Evolutionary conservation across 2,113 vertebrate species (phyloP).

Genomic region (Petaurus breviceps): DNA sequence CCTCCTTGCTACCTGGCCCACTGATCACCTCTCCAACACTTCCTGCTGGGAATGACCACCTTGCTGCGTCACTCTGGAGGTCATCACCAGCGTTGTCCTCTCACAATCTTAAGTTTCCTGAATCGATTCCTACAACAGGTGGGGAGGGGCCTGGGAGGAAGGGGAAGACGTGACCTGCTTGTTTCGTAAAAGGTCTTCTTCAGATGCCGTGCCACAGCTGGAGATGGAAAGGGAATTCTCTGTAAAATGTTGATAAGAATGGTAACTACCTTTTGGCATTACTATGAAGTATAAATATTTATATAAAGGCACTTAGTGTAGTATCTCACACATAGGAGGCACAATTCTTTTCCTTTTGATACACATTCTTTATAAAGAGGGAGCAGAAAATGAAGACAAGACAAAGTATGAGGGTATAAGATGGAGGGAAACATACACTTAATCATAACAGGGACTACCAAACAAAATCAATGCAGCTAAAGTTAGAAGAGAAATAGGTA

Average conservation of each 20-base stretch:
- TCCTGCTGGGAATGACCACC: neutral
- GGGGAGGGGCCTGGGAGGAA: too few species aligned
- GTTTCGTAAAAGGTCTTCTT: slow-evolving; percentile 23
- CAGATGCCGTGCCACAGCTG: neutral
- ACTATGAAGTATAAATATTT: neutral
- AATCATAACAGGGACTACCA: neutral
- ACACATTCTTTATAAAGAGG: too few species aligned
- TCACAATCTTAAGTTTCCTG: slow-evolving; percentile 6
- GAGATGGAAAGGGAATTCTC: neutral
- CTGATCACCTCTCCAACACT: neutral
- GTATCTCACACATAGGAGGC: too few species aligned
- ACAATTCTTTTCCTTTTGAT: too few species aligned
- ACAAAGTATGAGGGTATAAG: neutral
- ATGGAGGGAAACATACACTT: neutral
- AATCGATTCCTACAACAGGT: neutral
- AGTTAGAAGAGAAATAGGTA: neutral
- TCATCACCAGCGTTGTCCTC: neutral
- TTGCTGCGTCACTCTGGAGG: neutral
- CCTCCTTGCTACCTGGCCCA: too few species aligned
- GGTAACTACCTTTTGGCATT: neutral
- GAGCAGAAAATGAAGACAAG: neutral
- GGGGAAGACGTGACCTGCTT: neutral
- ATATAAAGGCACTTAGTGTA: neutral
- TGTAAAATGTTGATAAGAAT: too few species aligned
- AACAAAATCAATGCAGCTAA: neutral